Conservation (phyloP, 1,140 invertebrate genomes). For the Prorops nasuta region DNA sequence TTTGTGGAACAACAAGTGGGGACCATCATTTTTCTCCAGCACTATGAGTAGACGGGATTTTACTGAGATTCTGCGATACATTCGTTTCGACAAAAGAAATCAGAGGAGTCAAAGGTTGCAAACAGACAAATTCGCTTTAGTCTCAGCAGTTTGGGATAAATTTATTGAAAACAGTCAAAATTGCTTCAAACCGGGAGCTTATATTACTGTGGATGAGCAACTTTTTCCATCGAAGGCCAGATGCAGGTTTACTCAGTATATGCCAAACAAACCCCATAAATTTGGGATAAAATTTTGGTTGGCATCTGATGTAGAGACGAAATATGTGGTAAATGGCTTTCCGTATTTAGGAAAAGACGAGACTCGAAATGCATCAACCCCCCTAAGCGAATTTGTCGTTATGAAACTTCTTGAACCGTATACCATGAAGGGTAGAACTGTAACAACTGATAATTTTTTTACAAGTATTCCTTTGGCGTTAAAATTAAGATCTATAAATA, state of each 20-base stretch:
- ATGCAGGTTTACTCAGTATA: conserved; percentile 39
- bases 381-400: conserved; percentile 16
- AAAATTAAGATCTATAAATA: conserved; percentile 24
- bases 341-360: conserved; percentile 43
- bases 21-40: conserved; percentile 23
- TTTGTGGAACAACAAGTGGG: conserved; percentile 25
- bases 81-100: conserved; percentile 39
- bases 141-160: conserved; percentile 34
- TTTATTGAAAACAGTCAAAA: conserved; percentile 42
- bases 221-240: conserved; percentile 17
- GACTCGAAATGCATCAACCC: background rate
- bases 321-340: conserved; percentile 44
- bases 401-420: conserved; percentile 32
- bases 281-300: conserved; percentile 43
- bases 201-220: conserved; percentile 29
- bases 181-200: conserved; percentile 35
- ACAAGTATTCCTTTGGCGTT: conserved; percentile 21
- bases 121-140: conserved; percentile 40
- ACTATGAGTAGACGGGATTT: conserved; percentile 35
- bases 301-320: conserved; percentile 32
- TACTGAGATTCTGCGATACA: conserved; percentile 37
- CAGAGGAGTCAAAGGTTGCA: conserved; percentile 28
- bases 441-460: conserved; percentile 14
- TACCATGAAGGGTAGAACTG: conserved; percentile 17
- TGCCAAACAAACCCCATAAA: conserved; percentile 39